Evolutionary conservation across 2,888 invertebrate genomes (phyloP).

Genomic region (Tipula lateralis): DNA sequence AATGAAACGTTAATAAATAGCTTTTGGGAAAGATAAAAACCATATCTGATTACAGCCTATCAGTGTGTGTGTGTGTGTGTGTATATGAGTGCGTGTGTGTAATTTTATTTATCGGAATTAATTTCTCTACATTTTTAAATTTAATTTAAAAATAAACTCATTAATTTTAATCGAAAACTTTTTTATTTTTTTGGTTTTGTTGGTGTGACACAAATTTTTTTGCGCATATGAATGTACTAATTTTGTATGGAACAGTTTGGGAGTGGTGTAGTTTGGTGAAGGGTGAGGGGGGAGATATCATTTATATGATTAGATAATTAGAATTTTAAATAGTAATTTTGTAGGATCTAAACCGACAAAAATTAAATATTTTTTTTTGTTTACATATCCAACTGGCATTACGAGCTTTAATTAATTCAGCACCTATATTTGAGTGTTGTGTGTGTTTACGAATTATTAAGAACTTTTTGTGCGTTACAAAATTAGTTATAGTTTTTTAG

Average conservation of each 20-base stretch:
- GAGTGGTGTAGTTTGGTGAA: background rate
- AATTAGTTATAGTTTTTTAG: background rate
- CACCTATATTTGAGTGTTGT: background rate
- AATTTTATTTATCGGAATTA: background rate
- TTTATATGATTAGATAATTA: background rate
- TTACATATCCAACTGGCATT: background rate
- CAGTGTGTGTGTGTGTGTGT: too few relatives aligned
- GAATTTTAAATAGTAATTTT: background rate
- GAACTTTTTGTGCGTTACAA: background rate
- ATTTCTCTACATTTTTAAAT: background rate
- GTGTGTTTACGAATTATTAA: background rate
- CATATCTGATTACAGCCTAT: background rate
- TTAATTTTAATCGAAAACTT: background rate
- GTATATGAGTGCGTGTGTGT: too few relatives aligned
- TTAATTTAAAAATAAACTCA: conserved; percentile 24
- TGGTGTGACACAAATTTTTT: background rate
- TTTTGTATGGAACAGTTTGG: background rate
- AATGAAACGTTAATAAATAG: background rate
- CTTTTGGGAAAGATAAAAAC: background rate
- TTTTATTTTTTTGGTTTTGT: background rate
- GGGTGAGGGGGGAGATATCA: background rate
- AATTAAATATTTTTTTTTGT: background rate
- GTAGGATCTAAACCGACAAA: background rate
- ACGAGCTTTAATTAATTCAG: background rate
- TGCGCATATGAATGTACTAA: background rate